phyloP scores from a whole-genome alignment of 2,888 invertebrate species.

The Megalurothrips usitatus region DNA sequence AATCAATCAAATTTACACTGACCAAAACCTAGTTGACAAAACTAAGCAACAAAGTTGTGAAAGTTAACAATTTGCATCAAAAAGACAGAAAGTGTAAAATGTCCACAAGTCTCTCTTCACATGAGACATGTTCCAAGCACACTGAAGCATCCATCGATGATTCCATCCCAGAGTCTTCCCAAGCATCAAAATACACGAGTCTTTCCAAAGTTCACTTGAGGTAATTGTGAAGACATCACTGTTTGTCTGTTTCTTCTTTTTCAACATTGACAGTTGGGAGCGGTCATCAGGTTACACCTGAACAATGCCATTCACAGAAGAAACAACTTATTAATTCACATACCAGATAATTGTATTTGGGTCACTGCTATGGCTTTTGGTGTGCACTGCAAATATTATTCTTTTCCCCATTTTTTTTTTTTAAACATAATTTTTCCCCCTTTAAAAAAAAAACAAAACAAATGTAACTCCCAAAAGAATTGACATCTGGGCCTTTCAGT shows the following conservation, averaged over 20 bases:
- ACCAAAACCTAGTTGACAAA: too few species aligned
- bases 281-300: conserved; percentile 24
- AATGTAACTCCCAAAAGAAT: neutral
- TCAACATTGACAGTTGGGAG: neutral
- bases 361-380: neutral
- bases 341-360: neutral
- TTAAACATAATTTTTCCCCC: neutral
- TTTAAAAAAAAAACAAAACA: too few species aligned
- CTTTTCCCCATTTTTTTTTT: neutral
- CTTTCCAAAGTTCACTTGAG: neutral
- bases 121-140: neutral
- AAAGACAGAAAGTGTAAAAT: neutral
- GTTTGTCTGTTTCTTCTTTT: conserved; percentile 3
- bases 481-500: neutral
- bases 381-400: neutral
- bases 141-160: neutral
- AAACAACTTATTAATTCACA: conserved; percentile 24
- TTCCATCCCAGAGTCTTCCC: neutral
- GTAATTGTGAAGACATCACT: neutral
- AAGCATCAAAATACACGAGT: neutral
- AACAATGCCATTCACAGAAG: conserved; percentile 24
- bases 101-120: neutral
- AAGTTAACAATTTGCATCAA: neutral
- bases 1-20: too few species aligned
- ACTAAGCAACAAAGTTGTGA: neutral